phyloP scores from a whole-genome alignment of 92 coral and sea anemone genomes.

The Siderastrea radians region DNA sequence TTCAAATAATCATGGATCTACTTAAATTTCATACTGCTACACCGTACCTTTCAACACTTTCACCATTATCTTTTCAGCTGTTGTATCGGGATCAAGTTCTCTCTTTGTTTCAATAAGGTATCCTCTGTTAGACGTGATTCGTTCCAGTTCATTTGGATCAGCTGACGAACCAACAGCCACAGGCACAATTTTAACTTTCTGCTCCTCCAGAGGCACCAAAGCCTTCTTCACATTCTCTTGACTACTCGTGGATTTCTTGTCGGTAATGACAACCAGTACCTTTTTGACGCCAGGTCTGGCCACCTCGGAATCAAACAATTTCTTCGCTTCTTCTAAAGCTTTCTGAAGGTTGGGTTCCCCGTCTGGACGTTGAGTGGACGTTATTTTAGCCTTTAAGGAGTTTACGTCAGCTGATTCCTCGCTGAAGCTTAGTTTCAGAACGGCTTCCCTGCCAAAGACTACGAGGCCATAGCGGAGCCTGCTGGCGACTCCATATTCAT shows the following conservation, averaged over 20 bases:
- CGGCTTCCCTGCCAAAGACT: constrained; percentile 75
- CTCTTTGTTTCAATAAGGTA: constrained; percentile 50
- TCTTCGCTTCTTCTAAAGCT: constrained; percentile 70
- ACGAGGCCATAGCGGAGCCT: constrained; percentile 83
- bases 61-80: constrained; percentile 67
- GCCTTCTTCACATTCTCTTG: constrained; percentile 66
- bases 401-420: constrained; percentile 37
- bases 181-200: constrained; percentile 76
- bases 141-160: constrained; percentile 61
- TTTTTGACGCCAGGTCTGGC: constrained; percentile 71
- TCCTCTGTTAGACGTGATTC: constrained; percentile 69
- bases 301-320: constrained; percentile 46
- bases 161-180: constrained; percentile 86
- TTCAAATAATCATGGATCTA: no score
- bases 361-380: background rate
- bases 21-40: background rate
- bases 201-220: constrained; percentile 68
- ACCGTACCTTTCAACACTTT: constrained; percentile 78
- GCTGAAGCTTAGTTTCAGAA: constrained; percentile 51
- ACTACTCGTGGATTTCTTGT: constrained; percentile 69
- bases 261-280: constrained; percentile 87
- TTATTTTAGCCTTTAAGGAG: constrained; percentile 13
- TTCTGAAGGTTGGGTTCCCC: constrained; percentile 39
- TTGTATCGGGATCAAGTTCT: constrained; percentile 63
- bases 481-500: constrained; percentile 68